Evolutionary conservation across 2,888 invertebrate species (phyloP).

Genomic region (Microctonus hyperodae): DNA sequence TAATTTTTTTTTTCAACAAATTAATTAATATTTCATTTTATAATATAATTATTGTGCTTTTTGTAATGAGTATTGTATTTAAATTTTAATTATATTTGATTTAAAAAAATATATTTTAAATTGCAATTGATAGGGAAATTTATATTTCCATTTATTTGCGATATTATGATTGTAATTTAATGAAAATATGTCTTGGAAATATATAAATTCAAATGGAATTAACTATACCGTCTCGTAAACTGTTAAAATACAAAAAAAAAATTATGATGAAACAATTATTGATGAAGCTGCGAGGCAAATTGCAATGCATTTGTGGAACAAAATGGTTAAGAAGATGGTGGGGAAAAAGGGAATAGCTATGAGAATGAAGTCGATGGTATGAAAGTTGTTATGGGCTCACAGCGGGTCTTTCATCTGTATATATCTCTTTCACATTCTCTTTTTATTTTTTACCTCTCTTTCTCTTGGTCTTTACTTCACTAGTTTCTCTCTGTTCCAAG

Average conservation of each 20-base stretch:
- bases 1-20: too few relatives aligned
- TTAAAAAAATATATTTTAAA: background rate
- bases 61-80: too few relatives aligned
- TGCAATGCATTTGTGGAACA: slow-evolving; percentile 27
- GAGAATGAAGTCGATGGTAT: slow-evolving; percentile 19
- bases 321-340: slow-evolving; percentile 11
- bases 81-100: too few relatives aligned
- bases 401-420: slow-evolving; percentile 6
- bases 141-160: too few relatives aligned
- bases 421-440: background rate
- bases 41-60: too few relatives aligned
- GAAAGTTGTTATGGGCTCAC: slow-evolving; percentile 24
- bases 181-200: background rate
- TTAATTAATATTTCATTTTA: too few relatives aligned
- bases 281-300: slow-evolving; percentile 30
- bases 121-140: too few relatives aligned
- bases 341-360: background rate
- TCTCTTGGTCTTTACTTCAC: background rate
- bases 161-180: too few relatives aligned
- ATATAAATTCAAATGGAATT: background rate
- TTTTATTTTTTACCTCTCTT: too few relatives aligned
- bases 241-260: background rate
- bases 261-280: slow-evolving; percentile 15
- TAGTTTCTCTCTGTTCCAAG: slow-evolving; percentile 7
- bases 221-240: background rate